A percentile compares a stretch with the other conserved stretches of the same genome.
phyloP scores from a whole-genome alignment of 2,113 vertebrate species.

The Natator depressus region DNA sequence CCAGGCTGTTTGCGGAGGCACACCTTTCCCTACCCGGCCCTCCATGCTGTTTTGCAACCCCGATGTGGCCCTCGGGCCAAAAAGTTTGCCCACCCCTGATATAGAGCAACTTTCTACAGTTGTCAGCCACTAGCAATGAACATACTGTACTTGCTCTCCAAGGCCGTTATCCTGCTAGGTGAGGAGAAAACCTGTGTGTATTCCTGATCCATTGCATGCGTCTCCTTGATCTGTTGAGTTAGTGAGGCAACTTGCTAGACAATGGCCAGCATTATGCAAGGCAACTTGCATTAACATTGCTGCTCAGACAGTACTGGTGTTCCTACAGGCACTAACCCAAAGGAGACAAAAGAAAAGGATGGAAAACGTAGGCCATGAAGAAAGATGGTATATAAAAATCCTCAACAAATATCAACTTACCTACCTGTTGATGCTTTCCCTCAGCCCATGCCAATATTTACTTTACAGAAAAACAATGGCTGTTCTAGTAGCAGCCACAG shows the following conservation, averaged over 20 bases:
- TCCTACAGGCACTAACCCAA: conserved; percentile 28
- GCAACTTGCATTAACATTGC: conserved; percentile 25
- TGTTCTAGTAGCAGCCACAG: background rate
- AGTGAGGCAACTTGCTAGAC: conserved; percentile 32
- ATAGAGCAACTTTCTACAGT: background rate
- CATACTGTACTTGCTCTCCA: background rate
- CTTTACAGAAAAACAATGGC: background rate
- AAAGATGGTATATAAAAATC: background rate
- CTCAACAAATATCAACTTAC: background rate
- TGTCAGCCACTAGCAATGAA: background rate
- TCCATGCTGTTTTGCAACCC: too few species aligned
- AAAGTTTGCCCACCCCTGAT: background rate
- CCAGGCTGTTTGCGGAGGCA: too few species aligned
- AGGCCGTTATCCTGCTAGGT: conserved; percentile 10
- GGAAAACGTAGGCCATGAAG: background rate
- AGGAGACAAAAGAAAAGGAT: conserved; percentile 5
- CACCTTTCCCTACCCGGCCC: too few species aligned
- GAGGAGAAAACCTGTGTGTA: conserved; percentile 34
- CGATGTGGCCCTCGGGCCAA: too few species aligned
- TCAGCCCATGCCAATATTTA: background rate
- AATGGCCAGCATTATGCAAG: conserved; percentile 1
- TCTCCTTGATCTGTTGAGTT: conserved; percentile 35
- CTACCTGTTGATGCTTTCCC: background rate
- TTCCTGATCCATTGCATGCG: conserved; percentile 22
- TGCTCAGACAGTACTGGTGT: background rate